Base-by-base conservation (phyloP, 64 coral and sea anemone species). In the Pocillopora damicornis region DNA sequence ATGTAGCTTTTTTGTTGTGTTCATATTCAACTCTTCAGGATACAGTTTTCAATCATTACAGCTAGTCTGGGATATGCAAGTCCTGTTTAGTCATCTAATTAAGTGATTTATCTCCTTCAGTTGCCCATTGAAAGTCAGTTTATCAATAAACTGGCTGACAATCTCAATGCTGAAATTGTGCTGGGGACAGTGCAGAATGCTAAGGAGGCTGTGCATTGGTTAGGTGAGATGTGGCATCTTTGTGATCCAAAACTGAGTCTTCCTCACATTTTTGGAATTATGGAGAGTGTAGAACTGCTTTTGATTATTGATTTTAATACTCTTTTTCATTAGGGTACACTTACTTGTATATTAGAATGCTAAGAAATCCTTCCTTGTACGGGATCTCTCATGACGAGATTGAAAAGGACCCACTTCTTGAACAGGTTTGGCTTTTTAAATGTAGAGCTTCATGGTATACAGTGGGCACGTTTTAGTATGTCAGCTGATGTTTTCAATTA, bases 161-260 rank as follows among this genome's bases (percentile, higher is more conserved):
- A 94, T 60, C 90, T 99, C 11, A 99, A 99, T 92, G 96, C 96
- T 65, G 96, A 99, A 79, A 93, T 99, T 87, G 96, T 99, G 30
- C 77, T 99, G 20, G 97, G 97, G 11, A 95, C 97, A 59, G 97
- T 99, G 17, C 97, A 99, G 90, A 99, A 92, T 86, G 93, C 97
- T 25, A 99, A 99, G 65, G 97, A 99, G 76, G 97, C 93, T 36
- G 88, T 99, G 13, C 93, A 95, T 76, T 99, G 97, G 97, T 75
- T 99, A 73, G 97, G 97, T 91, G 80, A 88, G 51, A 51, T 51
- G 42, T 51, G 2, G 42, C 42, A 51, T 51, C 22, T 9, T 82
- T 82, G 22, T 66, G 22, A 35, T 82, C 3, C 56, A 76, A 67
- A 67, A 22, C 16, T 63, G 12, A 63, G 11, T 2, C 16, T 63